phyloP scores from a whole-genome alignment of 2,888 invertebrate genomes.

The Orthosia cruda region DNA sequence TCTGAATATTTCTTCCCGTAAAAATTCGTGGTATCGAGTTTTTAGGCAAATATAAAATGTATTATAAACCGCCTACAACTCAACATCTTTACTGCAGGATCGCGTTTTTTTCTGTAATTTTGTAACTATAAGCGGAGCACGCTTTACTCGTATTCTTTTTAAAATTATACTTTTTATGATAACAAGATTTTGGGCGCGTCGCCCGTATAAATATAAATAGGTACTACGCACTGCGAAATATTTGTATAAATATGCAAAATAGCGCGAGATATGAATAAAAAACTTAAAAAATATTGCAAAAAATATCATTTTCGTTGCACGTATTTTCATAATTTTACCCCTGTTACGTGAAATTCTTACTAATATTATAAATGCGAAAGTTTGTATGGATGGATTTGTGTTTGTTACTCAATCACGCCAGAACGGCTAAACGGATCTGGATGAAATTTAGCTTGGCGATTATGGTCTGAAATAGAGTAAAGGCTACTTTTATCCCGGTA shows the following conservation, averaged over 20 bases:
- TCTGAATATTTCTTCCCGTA: not conserved
- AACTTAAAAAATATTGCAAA: constrained; percentile 15
- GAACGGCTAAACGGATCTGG: no score
- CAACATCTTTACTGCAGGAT: constrained; percentile 23
- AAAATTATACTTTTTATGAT: constrained; percentile 38
- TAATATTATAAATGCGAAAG: no score
- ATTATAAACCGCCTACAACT: constrained; percentile 26
- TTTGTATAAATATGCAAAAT: constrained; percentile 48
- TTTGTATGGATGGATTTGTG: no score
- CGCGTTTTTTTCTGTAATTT: constrained; percentile 30
- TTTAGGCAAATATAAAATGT: constrained; percentile 24
- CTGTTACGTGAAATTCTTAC: not conserved
- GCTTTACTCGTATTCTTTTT: constrained; percentile 35
- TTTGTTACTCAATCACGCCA: no score
- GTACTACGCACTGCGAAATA: constrained; percentile 37
- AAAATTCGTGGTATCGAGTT: not conserved
- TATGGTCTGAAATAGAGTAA: no score
- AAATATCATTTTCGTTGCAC: constrained; percentile 16
- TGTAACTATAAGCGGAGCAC: constrained; percentile 39
- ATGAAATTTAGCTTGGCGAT: no score
- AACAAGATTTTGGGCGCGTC: constrained; percentile 38
- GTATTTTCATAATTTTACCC: constrained; percentile 23
- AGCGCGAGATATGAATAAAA: constrained; percentile 38
- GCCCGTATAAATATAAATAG: constrained; percentile 49
- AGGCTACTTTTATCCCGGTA: no score